Evolutionary conservation across 2,888 invertebrate genomes (phyloP).

Genomic region (Drosophila prostipennis): DNA sequence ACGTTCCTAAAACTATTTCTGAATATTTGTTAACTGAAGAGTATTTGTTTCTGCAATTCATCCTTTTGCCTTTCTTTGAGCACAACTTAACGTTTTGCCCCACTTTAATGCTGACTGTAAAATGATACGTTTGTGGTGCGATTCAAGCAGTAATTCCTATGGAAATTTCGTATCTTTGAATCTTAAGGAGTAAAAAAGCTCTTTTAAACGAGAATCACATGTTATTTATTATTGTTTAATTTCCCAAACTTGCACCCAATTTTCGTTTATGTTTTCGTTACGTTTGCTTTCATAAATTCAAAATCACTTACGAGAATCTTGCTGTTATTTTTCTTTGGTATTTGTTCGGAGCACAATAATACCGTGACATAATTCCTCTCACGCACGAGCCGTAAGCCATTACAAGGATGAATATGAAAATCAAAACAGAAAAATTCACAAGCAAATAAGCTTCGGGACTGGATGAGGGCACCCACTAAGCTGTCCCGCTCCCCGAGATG

Average conservation of each 20-base stretch:
- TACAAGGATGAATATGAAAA: slow-evolving; percentile 47
- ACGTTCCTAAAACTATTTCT: no score
- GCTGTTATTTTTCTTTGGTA: slow-evolving; percentile 2
- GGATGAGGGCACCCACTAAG: slow-evolving; percentile 21
- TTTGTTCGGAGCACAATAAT: slow-evolving; percentile 9
- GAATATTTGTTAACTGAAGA: background rate
- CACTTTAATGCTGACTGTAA: background rate
- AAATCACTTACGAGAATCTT: slow-evolving; percentile 21
- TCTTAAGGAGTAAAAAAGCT: background rate
- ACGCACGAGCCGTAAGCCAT: slow-evolving; percentile 38
- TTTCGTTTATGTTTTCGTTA: slow-evolving; percentile 3
- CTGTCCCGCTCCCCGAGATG: slow-evolving; percentile 9
- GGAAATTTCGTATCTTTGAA: slow-evolving; percentile 10
- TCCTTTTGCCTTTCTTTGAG: background rate
- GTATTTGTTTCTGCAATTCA: background rate
- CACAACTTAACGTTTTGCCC: background rate
- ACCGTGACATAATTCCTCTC: slow-evolving; percentile 38
- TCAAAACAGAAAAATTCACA: slow-evolving; percentile 26
- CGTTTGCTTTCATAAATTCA: slow-evolving; percentile 5
- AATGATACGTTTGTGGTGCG: slow-evolving; percentile 18
- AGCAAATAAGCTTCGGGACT: slow-evolving; percentile 50
- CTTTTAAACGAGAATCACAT: background rate
- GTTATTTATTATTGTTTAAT: slow-evolving; percentile 29
- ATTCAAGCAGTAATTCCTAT: slow-evolving; percentile 14
- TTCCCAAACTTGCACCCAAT: background rate